Base-by-base conservation (phyloP, 1,140 invertebrate species). In the Lepidotrigona ventralis region DNA sequence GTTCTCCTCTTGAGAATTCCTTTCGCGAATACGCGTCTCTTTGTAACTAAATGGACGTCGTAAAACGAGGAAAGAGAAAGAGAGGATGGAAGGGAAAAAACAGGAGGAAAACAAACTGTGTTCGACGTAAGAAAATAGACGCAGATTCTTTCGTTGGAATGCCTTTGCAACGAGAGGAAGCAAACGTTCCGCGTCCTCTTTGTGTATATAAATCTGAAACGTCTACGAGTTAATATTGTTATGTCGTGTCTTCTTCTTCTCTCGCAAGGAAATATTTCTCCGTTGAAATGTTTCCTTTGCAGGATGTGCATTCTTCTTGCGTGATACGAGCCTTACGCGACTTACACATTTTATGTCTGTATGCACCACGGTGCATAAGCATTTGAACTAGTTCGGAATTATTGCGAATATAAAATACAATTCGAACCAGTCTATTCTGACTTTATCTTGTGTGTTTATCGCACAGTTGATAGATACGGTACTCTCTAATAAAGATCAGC, bases 181-280 rank as follows among this genome's bases (percentile, higher is more conserved):
- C 53, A 80, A 80, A 80, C 54, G 70, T 73, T 33, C 33, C 23
- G 17, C 19, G 1, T 46, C 6, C 19, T 17, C 54, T 79, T 60
- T 11, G n/a, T 60, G 29, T 6, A n/a, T 23, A 58, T 64, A 39
- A 74, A 74, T 64, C 39, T 46, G 58, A 80, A 80, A 51, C 3
- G 69, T 74, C 29, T 39, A 26, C 70, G 46, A 74, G 70, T 54
- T 74, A 74, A 81, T 74, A 74, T 21, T 23, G 39, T 23, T 51
- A 33, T 23, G 23, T 4, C 26, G 79, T 54, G 79, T 74, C 58
- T 74, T 60, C 46, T 12, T 46, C 51, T 17, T 39, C 21, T 1
- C 54, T 4, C 54, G 60, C 66, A 51, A 79, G 68, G 39, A 79
- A 72, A 72, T 72, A 51, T 72, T 66, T 66, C 77, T 26, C 66